phyloP scores from a whole-genome alignment of 2,113 vertebrate genomes.

The Anas platyrhynchos region DNA sequence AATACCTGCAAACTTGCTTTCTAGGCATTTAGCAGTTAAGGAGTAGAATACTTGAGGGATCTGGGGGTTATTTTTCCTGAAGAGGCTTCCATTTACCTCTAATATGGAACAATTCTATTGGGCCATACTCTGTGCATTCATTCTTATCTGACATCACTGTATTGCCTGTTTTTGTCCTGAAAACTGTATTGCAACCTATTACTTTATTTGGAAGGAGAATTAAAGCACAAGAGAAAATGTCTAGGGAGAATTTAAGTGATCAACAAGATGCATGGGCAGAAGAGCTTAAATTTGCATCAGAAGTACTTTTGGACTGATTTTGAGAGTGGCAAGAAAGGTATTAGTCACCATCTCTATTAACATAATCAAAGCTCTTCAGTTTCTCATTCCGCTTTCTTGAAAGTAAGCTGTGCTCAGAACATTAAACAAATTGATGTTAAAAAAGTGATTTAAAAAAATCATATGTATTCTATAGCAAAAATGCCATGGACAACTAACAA shows the following conservation, averaged over 20 bases:
- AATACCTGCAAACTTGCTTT: neutral
- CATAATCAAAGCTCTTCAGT: neutral
- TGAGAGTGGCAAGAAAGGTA: neutral
- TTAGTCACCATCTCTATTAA: neutral
- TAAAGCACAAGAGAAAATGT: neutral
- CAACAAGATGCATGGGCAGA: neutral
- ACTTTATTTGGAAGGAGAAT: neutral
- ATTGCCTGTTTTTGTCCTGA: neutral
- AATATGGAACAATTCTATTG: neutral
- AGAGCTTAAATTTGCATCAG: neutral
- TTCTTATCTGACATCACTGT: neutral
- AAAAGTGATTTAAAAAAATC: neutral
- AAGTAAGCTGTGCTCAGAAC: neutral
- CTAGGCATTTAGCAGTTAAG: neutral
- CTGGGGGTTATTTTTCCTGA: neutral
- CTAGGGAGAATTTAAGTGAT: neutral
- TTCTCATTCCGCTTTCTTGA: neutral
- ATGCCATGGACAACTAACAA: neutral
- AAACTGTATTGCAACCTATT: neutral
- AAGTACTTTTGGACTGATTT: neutral
- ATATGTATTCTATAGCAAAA: neutral
- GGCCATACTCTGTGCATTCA: neutral
- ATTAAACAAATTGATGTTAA: neutral
- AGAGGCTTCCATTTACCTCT: neutral
- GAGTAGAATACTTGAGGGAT: neutral